These are phyloP conservation scores for Alectoris magna DNA, from an alignment of 2,797 vertebrate genomes.

Conservation along the genomic window DNA sequence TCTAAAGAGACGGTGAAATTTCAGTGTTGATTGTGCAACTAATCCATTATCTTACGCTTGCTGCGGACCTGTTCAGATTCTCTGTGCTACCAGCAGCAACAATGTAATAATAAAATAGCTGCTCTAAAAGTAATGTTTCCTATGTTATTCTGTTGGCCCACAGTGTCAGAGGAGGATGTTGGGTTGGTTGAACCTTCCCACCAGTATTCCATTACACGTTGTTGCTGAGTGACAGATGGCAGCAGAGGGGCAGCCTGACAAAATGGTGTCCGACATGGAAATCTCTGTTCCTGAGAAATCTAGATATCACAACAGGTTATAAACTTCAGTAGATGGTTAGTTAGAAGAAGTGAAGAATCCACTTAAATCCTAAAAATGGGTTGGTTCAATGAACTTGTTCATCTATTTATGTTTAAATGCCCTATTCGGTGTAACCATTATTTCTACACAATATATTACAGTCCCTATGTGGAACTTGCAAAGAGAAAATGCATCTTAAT, in stretches of 20 bases:
- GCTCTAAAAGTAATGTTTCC: background rate
- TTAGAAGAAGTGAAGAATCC: background rate
- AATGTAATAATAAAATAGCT: background rate
- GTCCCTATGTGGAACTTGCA: background rate
- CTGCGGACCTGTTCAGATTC: rapidly evolving
- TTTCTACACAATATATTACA: background rate
- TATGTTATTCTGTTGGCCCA: background rate
- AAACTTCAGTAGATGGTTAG: conserved; percentile 8
- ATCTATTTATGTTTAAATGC: background rate
- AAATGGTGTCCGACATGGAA: background rate
- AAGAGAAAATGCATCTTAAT: background rate
- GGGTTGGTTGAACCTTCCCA: background rate
- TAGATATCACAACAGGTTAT: background rate
- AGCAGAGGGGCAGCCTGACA: background rate
- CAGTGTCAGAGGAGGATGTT: background rate
- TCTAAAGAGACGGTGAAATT: background rate
- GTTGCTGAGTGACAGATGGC: background rate
- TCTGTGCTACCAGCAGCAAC: background rate
- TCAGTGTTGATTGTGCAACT: background rate
- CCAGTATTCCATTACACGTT: background rate
- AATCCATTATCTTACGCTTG: background rate
- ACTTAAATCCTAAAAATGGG: background rate
- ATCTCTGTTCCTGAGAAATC: background rate
- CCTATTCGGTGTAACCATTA: background rate
- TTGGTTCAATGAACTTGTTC: background rate